Base-by-base conservation (phyloP, 2,888 invertebrate species). In the Lycaena phlaeas region DNA sequence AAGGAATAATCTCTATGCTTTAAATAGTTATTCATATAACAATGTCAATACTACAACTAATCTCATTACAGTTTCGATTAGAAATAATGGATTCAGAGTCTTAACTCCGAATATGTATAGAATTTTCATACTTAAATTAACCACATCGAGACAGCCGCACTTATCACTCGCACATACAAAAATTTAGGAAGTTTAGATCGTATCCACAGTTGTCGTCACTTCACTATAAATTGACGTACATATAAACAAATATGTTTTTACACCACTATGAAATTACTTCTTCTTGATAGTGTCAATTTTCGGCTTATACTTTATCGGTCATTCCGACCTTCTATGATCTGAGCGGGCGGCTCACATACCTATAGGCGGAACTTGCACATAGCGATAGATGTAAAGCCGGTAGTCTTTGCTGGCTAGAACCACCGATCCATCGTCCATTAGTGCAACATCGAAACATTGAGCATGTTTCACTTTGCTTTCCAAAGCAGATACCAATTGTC, bases 381-480 rank as follows among this genome's bases (percentile, higher is more conserved):
- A 98, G 77, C 98, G 95, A 87, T 99, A 99, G 77, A 99, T 97
- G 88, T 99, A 99, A 52, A 99, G 92, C 48, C 98, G 92, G 82
- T 98, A 99, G 77, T 99, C 99, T 86, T 99, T 99, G 87, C 97
- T 97, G 54, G 98, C 98, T 60, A 99, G 88, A 31, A 99, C 98
- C 43, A 99, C 98, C 40, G 97, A 97, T 27, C 98, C 98, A 68
- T 98, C 98, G 66, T 98, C 97, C 96, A 98, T 97, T 37, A 99
- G 89, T 34, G 98, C 97, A 44, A 99, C 98, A 72, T 99, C 99
- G 81, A 98, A 99, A 86, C 99, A 99, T 79, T 99, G 99, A 40
- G 99, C 98, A 75, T 99, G 99, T 85, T 99, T 99, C 50, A 99
- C 98, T 84, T 98, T 98, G 65, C 96, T 97, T 82, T 99, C 99